Conservation (phyloP, 2,797 vertebrate genomes). For the Scyliorhinus canicula region DNA sequence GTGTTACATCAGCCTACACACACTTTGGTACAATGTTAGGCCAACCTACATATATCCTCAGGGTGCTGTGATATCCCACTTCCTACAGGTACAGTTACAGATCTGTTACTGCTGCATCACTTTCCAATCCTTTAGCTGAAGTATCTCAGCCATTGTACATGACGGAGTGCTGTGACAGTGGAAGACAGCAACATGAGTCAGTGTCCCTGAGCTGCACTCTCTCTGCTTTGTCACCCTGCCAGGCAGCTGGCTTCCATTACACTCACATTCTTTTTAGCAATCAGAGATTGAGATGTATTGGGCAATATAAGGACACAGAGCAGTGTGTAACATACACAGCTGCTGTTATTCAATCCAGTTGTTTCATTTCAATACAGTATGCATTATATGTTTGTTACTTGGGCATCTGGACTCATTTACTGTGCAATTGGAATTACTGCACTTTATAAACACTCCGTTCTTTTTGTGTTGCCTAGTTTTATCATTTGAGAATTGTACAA, state of each 20-base stretch:
- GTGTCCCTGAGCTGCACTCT: neutral
- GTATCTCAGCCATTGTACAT: neutral
- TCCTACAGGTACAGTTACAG: no score
- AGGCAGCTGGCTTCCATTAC: slow-evolving; percentile 18
- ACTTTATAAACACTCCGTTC: neutral
- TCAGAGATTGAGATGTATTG: neutral
- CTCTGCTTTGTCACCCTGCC: neutral
- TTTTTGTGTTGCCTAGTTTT: neutral
- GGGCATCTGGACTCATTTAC: slow-evolving; percentile 16
- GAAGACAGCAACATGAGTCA: neutral
- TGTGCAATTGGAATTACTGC: neutral
- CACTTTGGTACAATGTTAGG: neutral
- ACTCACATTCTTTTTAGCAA: neutral
- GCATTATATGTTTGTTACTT: neutral
- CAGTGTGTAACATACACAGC: neutral
- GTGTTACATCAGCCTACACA: neutral
- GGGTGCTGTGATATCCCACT: neutral
- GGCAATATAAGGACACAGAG: neutral
- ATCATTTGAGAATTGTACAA: neutral
- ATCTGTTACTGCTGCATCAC: neutral
- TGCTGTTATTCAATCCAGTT: slow-evolving; percentile 14
- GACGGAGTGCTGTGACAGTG: neutral
- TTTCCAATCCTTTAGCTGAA: neutral
- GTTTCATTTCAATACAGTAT: neutral
- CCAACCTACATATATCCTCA: neutral